Evolutionary conservation across 2,113 vertebrate genomes (phyloP).

Genomic region (Micromys minutus): DNA sequence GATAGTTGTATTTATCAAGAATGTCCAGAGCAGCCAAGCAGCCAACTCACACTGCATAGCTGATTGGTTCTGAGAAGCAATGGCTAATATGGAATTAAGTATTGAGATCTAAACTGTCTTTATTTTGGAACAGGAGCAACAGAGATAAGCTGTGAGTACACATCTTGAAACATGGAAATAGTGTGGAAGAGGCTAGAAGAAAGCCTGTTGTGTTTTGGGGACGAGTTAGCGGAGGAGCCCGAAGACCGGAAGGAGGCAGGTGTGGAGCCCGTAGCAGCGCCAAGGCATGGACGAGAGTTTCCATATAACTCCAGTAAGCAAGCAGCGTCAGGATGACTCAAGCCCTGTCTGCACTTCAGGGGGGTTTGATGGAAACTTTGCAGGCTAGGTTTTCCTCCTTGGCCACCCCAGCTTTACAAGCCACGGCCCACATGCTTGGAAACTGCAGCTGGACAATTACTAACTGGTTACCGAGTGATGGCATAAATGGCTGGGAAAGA

Average conservation of each 20-base stretch:
- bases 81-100: background rate
- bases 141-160: background rate
- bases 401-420: constrained; percentile 48
- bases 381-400: constrained; percentile 54
- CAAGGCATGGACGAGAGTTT: constrained; percentile 57
- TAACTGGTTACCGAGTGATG: constrained; percentile 59
- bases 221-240: background rate
- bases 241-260: constrained; percentile 26
- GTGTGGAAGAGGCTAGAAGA: background rate
- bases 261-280: constrained; percentile 8
- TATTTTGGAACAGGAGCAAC: constrained; percentile 20
- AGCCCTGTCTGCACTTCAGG: constrained; percentile 56
- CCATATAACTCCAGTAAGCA: constrained; percentile 61
- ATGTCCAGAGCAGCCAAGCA: background rate
- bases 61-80: background rate
- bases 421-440: constrained; percentile 56
- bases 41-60: background rate
- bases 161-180: background rate
- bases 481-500: constrained; percentile 56
- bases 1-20: background rate
- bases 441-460: constrained; percentile 60
- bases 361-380: constrained; percentile 71
- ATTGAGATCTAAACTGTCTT: background rate
- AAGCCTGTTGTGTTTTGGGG: constrained; percentile 2
- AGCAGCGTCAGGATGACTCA: constrained; percentile 65